Conservation (phyloP, 2,113 vertebrate species). For the Shinisaurus crocodilurus region DNA sequence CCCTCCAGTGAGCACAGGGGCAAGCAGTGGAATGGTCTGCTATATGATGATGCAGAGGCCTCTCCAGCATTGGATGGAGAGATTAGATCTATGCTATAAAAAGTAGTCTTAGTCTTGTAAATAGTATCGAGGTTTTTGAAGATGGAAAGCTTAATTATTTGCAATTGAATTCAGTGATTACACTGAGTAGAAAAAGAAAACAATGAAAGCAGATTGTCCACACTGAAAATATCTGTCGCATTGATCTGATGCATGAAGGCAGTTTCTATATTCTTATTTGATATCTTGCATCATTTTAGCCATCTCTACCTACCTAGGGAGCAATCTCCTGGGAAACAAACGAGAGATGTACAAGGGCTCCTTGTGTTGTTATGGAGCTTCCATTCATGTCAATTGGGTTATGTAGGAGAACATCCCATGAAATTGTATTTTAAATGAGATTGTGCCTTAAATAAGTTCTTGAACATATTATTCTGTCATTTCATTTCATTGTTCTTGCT, state of each 20-base stretch:
- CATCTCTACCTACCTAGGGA: background rate
- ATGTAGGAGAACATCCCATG: background rate
- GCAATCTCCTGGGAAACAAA: too few species aligned
- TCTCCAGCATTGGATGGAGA: too few species aligned
- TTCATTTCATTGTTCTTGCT: background rate
- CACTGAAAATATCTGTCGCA: background rate
- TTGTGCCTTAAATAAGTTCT: background rate
- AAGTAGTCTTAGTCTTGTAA: background rate
- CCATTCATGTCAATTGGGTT: background rate
- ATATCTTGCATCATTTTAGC: background rate
- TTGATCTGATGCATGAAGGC: too few species aligned
- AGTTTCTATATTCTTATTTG: background rate
- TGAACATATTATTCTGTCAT: background rate
- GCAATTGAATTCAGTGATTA: background rate
- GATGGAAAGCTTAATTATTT: background rate
- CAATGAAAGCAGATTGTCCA: background rate
- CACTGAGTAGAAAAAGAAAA: background rate
- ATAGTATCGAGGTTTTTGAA: background rate
- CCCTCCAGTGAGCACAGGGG: background rate
- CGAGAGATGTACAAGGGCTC: background rate
- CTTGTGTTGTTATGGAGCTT: background rate
- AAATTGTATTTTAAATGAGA: background rate
- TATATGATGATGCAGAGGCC: background rate
- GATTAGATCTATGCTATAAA: background rate
- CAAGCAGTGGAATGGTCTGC: background rate